Conservation (phyloP, 2,797 vertebrate species). For the Falco peregrinus region DNA sequence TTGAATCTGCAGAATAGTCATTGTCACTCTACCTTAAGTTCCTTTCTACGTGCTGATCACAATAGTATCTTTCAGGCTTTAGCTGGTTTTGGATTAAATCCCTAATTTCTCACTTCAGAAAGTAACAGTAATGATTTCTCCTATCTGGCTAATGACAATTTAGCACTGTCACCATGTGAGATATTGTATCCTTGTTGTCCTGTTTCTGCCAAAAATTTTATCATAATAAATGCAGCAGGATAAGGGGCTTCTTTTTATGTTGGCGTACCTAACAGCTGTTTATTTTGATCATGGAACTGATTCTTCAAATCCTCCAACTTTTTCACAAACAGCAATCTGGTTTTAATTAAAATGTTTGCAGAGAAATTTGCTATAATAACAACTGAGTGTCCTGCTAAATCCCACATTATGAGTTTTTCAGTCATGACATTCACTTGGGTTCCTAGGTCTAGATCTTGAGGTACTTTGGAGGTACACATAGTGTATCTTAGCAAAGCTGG, state of each 20-base stretch:
- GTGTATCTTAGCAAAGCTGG: background rate
- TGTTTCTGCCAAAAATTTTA: slow-evolving; percentile 54
- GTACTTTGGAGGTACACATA: background rate
- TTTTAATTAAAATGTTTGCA: slow-evolving; percentile 43
- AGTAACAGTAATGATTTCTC: slow-evolving; percentile 52
- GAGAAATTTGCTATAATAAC: background rate
- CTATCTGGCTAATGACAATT: slow-evolving; percentile 48
- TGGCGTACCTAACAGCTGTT: slow-evolving; percentile 48
- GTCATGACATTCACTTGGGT: background rate
- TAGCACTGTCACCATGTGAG: slow-evolving; percentile 38
- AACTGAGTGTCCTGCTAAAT: background rate
- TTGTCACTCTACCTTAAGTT: background rate
- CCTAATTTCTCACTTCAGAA: slow-evolving; percentile 43
- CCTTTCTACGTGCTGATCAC: background rate
- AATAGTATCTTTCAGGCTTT: background rate
- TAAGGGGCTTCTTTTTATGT: slow-evolving; percentile 42
- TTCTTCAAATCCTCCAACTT: slow-evolving; percentile 41
- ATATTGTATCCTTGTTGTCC: slow-evolving; percentile 24
- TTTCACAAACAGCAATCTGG: slow-evolving; percentile 17
- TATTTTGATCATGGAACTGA: slow-evolving; percentile 34
- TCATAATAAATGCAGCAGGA: slow-evolving; percentile 33
- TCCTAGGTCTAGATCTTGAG: background rate
- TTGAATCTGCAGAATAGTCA: background rate
- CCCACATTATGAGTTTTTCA: background rate
- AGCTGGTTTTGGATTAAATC: slow-evolving; percentile 40